Percentiles rank a stretch among this genome's conserved stretches.
Evolutionary conservation across 2,797 vertebrate genomes (phyloP).

Genomic region (Xyrichtys novacula): DNA sequence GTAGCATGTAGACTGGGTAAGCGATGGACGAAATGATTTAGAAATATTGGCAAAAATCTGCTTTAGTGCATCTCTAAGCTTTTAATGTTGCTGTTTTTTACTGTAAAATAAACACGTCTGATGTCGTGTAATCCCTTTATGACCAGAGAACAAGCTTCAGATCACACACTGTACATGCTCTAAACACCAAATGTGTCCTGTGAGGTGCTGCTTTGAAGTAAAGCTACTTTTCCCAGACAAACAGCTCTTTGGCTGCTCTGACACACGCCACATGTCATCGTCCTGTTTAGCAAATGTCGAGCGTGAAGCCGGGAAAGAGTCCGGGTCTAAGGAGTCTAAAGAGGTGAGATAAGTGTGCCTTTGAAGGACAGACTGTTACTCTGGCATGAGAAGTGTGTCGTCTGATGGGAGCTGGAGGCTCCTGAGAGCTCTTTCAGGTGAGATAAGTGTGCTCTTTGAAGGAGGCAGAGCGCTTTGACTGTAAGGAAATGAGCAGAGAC

Average conservation of each 20-base stretch:
- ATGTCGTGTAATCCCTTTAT: neutral
- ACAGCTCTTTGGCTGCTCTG: neutral
- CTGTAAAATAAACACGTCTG: neutral
- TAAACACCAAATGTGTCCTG: too few relatives aligned
- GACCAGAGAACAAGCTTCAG: neutral
- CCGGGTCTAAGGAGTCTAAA: neutral
- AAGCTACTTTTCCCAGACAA: neutral
- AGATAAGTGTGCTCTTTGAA: slow-evolving; percentile 56
- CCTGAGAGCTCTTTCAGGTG: slow-evolving; percentile 28
- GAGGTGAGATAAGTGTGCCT: slow-evolving; percentile 54
- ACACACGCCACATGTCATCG: slow-evolving; percentile 19
- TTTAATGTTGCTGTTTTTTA: too few relatives aligned
- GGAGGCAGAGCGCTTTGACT: neutral
- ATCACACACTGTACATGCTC: neutral
- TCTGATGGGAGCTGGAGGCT: neutral
- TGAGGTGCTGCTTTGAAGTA: neutral
- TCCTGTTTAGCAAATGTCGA: slow-evolving; percentile 9
- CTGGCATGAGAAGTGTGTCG: slow-evolving; percentile 47
- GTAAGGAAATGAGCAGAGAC: slow-evolving; percentile 14
- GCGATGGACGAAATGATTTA: too few relatives aligned
- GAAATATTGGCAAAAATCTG: too few relatives aligned
- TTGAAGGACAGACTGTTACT: neutral
- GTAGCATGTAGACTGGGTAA: too few relatives aligned
- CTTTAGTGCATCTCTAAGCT: too few relatives aligned
- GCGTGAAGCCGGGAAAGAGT: neutral